These are phyloP conservation scores for Litocranius walleri DNA, from an alignment of 2,113 vertebrate genomes.

Conservation along the genomic window DNA sequence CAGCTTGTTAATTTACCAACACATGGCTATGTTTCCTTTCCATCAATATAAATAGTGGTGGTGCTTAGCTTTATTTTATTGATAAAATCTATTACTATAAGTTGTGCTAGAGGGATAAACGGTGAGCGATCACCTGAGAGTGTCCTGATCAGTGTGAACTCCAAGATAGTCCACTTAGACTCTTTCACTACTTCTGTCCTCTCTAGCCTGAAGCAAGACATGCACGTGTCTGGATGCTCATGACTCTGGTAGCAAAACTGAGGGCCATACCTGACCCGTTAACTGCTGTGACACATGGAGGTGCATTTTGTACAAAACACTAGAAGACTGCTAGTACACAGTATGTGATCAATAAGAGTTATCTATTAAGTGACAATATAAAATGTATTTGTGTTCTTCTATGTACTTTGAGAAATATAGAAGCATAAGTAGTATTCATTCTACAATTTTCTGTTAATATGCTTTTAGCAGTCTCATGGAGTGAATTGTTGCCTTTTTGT, in stretches of 20 bases:
- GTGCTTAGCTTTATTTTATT: neutral
- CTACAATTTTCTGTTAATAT: neutral
- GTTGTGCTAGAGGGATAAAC: neutral
- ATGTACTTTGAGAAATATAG: neutral
- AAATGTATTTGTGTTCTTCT: neutral
- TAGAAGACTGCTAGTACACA: fast-evolving
- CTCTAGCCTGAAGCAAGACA: no score
- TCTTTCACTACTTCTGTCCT: neutral
- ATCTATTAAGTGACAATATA: neutral
- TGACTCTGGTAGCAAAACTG: neutral
- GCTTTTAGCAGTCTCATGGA: neutral
- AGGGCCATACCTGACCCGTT: fast-evolving
- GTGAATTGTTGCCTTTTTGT: neutral
- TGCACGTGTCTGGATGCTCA: no score
- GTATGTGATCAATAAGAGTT: neutral
- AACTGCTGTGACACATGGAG: no score
- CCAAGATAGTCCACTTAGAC: fast-evolving
- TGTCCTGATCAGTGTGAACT: fast-evolving
- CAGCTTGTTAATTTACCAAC: neutral
- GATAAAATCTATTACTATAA: neutral
- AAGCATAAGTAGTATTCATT: neutral
- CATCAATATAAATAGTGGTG: neutral
- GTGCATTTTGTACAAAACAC: neutral
- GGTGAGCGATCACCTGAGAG: fast-evolving
- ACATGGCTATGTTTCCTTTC: neutral